Evolutionary conservation across 2,888 invertebrate species (phyloP), one percentile per base, ranked within the genome.

Genomic region (Flexamia atlantica): DNA sequence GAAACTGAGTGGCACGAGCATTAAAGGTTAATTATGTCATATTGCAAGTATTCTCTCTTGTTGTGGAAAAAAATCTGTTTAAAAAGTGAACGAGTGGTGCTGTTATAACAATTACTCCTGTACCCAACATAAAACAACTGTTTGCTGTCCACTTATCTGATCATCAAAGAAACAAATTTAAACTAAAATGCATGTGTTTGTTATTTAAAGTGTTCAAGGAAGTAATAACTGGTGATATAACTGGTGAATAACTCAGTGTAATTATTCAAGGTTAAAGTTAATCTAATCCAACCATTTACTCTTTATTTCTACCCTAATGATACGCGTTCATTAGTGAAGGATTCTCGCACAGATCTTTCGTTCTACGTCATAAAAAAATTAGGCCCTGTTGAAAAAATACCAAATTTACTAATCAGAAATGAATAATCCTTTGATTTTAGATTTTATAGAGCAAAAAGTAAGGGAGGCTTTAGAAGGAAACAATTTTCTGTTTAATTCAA

Each of bases 1-100:
- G 25, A 57, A 57, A 57, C 46, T 17, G 46, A 46, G 57, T 57
- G 25, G 57, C 57, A 57, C 57, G 57, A 57, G 23, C 57, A 12
- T 57, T 57, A 12, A 46, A 46, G 46, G 57, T 2, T 23, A 57
- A 57, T 57, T 57, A 57, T 57, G 57, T 25, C 7, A 23, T 57
- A 23, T 20, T 23, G 7, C 7, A 23, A 23, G 57, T 25, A 57
- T 57, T 57, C 23, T 25, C 20, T 23, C 23, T 23, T 12, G 36
- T 46, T 57, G 46, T 1, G 4, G 57, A 57, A 57, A 23, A 57
- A 57, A 40, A 12, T 4, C 53, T n/a, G 17, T 40, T 9, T 12
- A 40, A 46, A 9, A 57, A 23, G 57, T 57, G 23, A 57, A 5
- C 12, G 3, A 20, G 23, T 23, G 25, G 1, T 20, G 20, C 50